These are phyloP conservation scores for Pseudorasbora parva DNA, from an alignment of 2,113 vertebrate genomes.

Conservation along the genomic window DNA sequence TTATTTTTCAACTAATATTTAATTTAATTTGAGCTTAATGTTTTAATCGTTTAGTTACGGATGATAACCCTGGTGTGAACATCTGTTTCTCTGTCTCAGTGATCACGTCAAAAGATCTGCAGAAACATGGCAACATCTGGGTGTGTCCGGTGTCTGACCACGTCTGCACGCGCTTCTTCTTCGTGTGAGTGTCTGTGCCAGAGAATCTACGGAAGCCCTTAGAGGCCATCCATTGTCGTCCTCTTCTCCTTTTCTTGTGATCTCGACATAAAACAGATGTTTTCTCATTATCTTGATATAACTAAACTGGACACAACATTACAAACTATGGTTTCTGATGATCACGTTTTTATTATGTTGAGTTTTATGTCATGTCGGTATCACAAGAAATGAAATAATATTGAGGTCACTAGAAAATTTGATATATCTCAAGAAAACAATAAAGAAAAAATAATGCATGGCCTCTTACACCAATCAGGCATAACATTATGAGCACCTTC, in stretches of 20 bases:
- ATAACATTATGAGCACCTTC: no score
- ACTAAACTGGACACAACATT: no score
- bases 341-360: neutral
- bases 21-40: no score
- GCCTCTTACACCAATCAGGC: no score
- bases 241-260: neutral
- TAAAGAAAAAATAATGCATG: no score
- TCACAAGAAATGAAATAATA: no score
- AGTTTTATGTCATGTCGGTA: no score
- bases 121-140: slow-evolving; percentile 99
- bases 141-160: slow-evolving; percentile 98
- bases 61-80: neutral
- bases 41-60: no score
- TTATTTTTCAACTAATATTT: no score
- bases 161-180: slow-evolving; percentile 99
- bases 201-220: neutral
- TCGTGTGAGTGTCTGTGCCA: slow-evolving; percentile 86
- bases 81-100: slow-evolving; percentile 73
- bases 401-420: no score
- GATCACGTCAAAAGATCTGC: slow-evolving; percentile 98
- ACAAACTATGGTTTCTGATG: neutral
- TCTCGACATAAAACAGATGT: neutral
- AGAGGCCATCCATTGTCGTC: neutral
- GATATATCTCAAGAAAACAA: no score
- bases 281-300: neutral